Conservation (phyloP, 2,797 vertebrate genomes). For the Poeciliopsis gracilis region DNA sequence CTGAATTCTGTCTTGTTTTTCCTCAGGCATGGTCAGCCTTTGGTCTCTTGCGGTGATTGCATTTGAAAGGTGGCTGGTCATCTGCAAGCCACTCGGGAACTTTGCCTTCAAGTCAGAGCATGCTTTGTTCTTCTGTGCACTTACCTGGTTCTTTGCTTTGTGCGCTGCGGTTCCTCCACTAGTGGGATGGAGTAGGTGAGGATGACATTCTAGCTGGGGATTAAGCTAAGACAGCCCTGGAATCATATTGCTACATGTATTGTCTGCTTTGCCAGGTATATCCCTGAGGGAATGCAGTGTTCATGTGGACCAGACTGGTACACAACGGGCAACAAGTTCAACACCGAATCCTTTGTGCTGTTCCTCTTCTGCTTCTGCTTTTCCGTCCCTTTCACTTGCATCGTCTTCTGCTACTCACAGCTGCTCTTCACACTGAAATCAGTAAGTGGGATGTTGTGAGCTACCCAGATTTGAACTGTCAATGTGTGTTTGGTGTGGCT, state of each 20-base stretch:
- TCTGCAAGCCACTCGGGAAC: slow-evolving; percentile 83
- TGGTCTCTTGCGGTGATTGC: slow-evolving; percentile 84
- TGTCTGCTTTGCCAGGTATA: slow-evolving; percentile 31
- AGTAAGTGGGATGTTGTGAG: slow-evolving; percentile 50
- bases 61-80: slow-evolving; percentile 82
- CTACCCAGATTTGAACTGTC: background rate
- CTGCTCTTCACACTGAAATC: slow-evolving; percentile 80
- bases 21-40: slow-evolving; percentile 82
- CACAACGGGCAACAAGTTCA: slow-evolving; percentile 78
- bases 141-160: slow-evolving; percentile 76
- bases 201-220: background rate
- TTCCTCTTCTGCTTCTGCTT: slow-evolving; percentile 86
- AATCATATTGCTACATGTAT: background rate
- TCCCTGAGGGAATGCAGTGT: slow-evolving; percentile 82
- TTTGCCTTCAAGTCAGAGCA: slow-evolving; percentile 79
- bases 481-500: background rate
- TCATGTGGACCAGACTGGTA: slow-evolving; percentile 82
- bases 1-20: background rate
- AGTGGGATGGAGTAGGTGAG: slow-evolving; percentile 83
- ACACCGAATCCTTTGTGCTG: slow-evolving; percentile 80
- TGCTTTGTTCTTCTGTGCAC: slow-evolving; percentile 72
- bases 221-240: background rate
- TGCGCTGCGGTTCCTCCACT: slow-evolving; percentile 74
- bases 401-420: slow-evolving; percentile 82
- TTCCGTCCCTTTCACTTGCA: slow-evolving; percentile 72